Evolutionary conservation across 2,888 invertebrate genomes (phyloP), one percentile per base, ranked within the genome.

Genomic region (Deilephila elpenor): DNA sequence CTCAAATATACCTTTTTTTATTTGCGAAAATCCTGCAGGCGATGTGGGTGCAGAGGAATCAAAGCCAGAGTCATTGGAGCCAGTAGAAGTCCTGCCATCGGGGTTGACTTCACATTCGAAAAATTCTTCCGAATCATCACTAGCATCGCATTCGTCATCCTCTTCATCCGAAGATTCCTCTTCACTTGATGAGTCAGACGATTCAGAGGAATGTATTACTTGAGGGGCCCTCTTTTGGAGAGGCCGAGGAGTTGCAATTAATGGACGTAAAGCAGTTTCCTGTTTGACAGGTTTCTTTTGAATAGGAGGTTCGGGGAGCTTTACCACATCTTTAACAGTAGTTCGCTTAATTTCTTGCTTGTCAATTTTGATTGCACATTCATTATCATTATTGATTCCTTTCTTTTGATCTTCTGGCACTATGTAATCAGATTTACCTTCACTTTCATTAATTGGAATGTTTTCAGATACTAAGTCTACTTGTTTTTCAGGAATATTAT

Each of bases 11-110:
- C 96, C 96, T 95, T 96, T 96, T 88, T 95, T 95, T 76, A 95
- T 95, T 83, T 93, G 93, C 73, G 95, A 86, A 88, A 96, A 96
- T 86, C 95, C 96, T 78, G 96, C 96, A 74, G 96, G 96, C 82
- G 96, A 96, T 76, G 96, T 95, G 59, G 96, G 96, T 74, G 96
- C 96, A 71, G 96, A 96, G 75, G 96, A 96, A 89, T 97, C 97
- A 90, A 98, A 97, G 79, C 98, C 97, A 75, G 98, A 98, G 93
- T 98, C 98, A 90, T 97, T 97, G 83, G 97, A 97, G 83, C 97
- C 97, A 76, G 97, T 97, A 74, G 97, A 97, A 70, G 95, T 95
- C 84, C 96, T 94, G 90, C 95, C 95, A 73, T 95, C 96, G 20
- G 92, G 89, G 78, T 93, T 94, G 72, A 88, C 92, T 83, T 94